A percentile compares a stretch with the other conserved stretches of the same genome.
phyloP scores from a whole-genome alignment of 1,140 invertebrate genomes.

The Euura lappo region DNA sequence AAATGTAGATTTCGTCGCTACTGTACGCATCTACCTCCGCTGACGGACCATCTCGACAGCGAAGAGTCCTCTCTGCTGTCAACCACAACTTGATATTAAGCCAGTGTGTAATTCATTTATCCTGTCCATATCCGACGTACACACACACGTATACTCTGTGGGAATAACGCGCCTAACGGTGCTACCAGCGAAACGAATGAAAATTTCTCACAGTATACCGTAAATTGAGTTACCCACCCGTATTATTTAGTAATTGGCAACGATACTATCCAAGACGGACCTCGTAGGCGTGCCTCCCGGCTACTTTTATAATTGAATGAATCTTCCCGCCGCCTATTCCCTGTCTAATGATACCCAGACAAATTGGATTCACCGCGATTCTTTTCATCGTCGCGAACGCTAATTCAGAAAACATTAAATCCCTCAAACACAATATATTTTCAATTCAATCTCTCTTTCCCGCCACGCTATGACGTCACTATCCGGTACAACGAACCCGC shows the following conservation, averaged over 20 bases:
- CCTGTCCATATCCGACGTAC: neutral
- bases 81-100: neutral
- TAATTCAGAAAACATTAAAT: too few relatives aligned
- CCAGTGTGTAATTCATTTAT: neutral
- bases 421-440: too few relatives aligned
- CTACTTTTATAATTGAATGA: neutral
- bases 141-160: neutral
- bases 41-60: neutral
- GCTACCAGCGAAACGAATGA: neutral
- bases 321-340: neutral
- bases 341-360: too few relatives aligned
- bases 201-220: neutral
- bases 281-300: neutral
- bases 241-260: slow-evolving; percentile 2
- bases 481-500: too few relatives aligned
- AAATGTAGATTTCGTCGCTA: neutral
- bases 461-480: too few relatives aligned
- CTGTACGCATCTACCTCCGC: neutral
- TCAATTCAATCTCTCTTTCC: too few relatives aligned
- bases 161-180: neutral
- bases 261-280: neutral
- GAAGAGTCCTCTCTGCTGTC: neutral
- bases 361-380: too few relatives aligned
- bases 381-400: too few relatives aligned
- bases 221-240: slow-evolving; percentile 2